phyloP scores from a whole-genome alignment of 2,797 vertebrate species.

The Aldrovandia affinis region DNA sequence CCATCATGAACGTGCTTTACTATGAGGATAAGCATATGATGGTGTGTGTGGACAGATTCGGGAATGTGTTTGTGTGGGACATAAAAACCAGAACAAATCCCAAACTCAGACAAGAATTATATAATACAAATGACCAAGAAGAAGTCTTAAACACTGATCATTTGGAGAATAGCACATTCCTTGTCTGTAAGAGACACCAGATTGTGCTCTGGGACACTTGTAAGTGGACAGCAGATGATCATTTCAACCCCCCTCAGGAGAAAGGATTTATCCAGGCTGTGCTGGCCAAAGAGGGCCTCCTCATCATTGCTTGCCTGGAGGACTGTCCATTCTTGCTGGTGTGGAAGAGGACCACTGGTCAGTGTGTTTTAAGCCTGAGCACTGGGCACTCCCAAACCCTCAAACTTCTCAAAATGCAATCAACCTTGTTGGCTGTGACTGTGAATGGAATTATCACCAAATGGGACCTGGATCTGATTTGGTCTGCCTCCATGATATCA shows the following conservation, averaged over 20 bases:
- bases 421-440: conserved; percentile 61
- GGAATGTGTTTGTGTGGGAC: conserved; percentile 71
- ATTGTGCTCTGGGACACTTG: conserved; percentile 70
- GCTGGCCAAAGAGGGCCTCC: conserved; percentile 62
- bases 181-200: conserved; percentile 68
- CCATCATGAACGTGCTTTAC: conserved; percentile 60
- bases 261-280: conserved; percentile 66
- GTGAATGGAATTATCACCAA: conserved; percentile 53
- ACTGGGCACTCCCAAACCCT: conserved; percentile 40
- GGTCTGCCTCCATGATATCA: conserved; percentile 53
- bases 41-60: conserved; percentile 66
- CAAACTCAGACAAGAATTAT: conserved; percentile 58
- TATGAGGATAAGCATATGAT: conserved; percentile 52
- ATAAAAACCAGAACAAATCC: conserved; percentile 49
- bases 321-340: conserved; percentile 64
- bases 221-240: conserved; percentile 63
- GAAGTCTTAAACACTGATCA: conserved; percentile 64
- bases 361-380: conserved; percentile 74
- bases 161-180: conserved; percentile 52
- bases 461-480: conserved; percentile 74
- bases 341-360: conserved; percentile 71
- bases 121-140: conserved; percentile 25
- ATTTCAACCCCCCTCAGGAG: conserved; percentile 65
- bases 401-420: conserved; percentile 60
- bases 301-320: conserved; percentile 71